phyloP scores from a whole-genome alignment of 2,113 vertebrate species.

The Microtus pennsylvanicus region DNA sequence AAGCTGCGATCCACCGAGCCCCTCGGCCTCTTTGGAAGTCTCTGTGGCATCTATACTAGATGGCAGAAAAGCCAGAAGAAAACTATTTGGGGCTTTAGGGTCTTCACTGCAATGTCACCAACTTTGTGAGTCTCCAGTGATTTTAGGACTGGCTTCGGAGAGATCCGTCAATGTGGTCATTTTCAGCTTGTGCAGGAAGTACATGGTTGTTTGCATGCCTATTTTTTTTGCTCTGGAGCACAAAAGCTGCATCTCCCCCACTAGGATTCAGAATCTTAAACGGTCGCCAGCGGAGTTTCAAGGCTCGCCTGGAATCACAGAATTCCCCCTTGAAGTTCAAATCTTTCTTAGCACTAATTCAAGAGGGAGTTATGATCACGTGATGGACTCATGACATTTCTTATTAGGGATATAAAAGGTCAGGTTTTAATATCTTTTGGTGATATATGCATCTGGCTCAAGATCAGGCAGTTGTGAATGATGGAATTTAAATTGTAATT shows the following conservation, averaged over 20 bases:
- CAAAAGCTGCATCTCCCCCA: background rate
- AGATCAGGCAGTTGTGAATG: constrained; percentile 84
- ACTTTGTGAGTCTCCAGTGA: constrained; percentile 17
- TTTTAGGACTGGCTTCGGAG: constrained; percentile 27
- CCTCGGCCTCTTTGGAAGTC: constrained; percentile 7
- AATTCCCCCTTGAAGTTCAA: constrained; percentile 79
- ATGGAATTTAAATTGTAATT: constrained; percentile 86
- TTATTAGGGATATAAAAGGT: constrained; percentile 86
- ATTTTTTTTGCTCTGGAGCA: constrained; percentile 48
- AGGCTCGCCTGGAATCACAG: constrained; percentile 35
- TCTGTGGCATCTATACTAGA: background rate
- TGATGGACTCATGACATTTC: constrained; percentile 87
- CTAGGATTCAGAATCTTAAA: constrained; percentile 57
- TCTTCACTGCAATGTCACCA: constrained; percentile 38
- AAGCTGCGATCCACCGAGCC: constrained; percentile 22
- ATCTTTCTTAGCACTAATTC: constrained; percentile 76
- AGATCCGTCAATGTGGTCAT: background rate
- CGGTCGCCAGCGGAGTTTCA: constrained; percentile 42
- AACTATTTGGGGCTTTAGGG: constrained; percentile 57
- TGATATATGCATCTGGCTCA: constrained; percentile 86
- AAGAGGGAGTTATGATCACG: constrained; percentile 84
- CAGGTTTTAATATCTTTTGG: constrained; percentile 85
- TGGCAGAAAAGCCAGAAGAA: background rate
- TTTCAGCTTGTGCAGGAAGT: background rate
- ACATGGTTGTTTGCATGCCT: background rate